These are phyloP conservation scores for Prochilodus magdalenae DNA, from an alignment of 2,113 vertebrate species.

Conservation along the genomic window DNA sequence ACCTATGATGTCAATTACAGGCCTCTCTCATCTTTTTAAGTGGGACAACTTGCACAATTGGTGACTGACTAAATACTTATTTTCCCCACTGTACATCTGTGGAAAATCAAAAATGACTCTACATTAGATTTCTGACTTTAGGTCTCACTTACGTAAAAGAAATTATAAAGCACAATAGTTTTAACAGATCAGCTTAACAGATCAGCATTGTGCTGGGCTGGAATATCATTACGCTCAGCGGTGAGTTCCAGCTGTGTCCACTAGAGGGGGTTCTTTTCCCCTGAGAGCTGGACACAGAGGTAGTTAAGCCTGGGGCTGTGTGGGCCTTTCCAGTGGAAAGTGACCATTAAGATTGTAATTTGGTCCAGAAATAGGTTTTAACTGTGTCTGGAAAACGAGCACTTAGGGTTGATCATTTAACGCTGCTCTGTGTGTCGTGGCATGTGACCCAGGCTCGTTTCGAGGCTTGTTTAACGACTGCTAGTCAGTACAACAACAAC, in stretches of 20 bases:
- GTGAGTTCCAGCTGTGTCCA: not conserved
- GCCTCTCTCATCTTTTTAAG: too few relatives aligned
- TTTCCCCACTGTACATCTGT: too few relatives aligned
- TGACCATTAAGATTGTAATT: not conserved
- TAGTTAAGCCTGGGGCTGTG: not conserved
- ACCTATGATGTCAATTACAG: too few relatives aligned
- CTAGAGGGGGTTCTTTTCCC: not conserved
- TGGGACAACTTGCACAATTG: too few relatives aligned
- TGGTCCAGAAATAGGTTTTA: constrained; percentile 13
- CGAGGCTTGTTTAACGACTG: not conserved
- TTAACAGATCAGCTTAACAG: too few relatives aligned
- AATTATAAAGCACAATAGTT: too few relatives aligned
- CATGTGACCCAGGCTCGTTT: not conserved
- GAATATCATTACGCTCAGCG: not conserved
- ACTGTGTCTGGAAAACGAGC: constrained; percentile 1
- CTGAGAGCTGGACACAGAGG: not conserved
- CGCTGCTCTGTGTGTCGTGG: not conserved
- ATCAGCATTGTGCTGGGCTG: too few relatives aligned
- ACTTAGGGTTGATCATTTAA: not conserved
- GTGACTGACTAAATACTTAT: too few relatives aligned
- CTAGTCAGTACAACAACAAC: not conserved
- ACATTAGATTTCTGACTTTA: too few relatives aligned
- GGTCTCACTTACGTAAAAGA: too few relatives aligned
- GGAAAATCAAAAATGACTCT: too few relatives aligned
- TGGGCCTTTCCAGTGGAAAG: not conserved